Base-by-base conservation (phyloP, 2,888 invertebrate genomes). In the Sinotaia quadrata region DNA sequence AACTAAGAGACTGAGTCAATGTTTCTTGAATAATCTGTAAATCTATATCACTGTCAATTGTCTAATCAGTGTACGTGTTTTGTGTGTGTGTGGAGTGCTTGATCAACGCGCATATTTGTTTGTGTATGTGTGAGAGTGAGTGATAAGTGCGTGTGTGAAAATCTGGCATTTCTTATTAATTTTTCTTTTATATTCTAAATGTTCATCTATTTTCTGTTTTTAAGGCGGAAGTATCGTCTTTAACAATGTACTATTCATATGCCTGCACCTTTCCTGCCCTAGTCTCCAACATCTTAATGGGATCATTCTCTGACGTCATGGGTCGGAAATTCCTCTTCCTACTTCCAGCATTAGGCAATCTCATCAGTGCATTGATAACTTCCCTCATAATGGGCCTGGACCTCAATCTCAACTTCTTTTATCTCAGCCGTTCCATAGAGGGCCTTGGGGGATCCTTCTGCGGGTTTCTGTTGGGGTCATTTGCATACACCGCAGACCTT, bases 371-470 rank as follows among this genome's bases (percentile, higher is more conserved):
- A 5, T 18, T 27, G 5, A 18, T 24, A 18, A 18, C 24, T 31
- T 8, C 18, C 21, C 8, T 54, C 21, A 54, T 54, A n/a, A 57
- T 57, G 34, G 27, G 41, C 27, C 72, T 73, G 8, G 66, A 77
- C 41, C 60, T 75, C 10, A 60, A 72, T 47, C 52, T 77, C 4
- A 36, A 66, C 24, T 68, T 47, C 54, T 71, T 75, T 29, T n/a
- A 76, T 10, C 70, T 72, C 24, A 73, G 68, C 18, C 60, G 62
- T 34, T 52, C 74, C 41, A 24, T 77, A 0, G 77, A 79, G 33
- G 80, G 76, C 2, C 24, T 65, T 1, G 75, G 74, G 18, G 80
- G 78, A 1, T 71, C 72, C n/a, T 67, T 73, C 67, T 69, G 69
- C 51, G 71, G 68, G 8, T 54, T 75, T n/a, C 51, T 78, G 10